Evolutionary conservation across 2,888 invertebrate genomes (phyloP), one percentile per base, ranked within the genome.

Genomic region (Teleiodes luculella): DNA sequence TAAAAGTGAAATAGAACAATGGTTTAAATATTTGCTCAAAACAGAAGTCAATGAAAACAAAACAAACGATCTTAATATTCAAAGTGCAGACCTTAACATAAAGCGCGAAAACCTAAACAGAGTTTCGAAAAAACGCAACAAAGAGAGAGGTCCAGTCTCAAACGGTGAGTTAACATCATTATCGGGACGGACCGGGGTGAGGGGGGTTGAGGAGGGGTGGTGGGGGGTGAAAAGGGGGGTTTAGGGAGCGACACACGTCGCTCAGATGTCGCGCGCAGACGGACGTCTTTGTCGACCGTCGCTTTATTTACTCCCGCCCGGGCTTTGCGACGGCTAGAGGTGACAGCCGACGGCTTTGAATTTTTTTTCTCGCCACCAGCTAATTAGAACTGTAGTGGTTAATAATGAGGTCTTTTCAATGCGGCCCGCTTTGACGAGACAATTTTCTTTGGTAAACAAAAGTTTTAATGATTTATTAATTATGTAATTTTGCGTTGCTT

Each of bases 131-230:
- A 85, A 85, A 83, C 82, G 83, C 81, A 82, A 83, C 85, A 84
- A 80, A 83, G 79, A 24, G 24, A 24, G 24, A 78, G 70, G 74
- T 73, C 74, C 76, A 72, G 75, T 78, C 80, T 80, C 83, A 81
- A 80, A 82, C 83, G 80, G 80, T 78, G 83, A 86, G 86, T 86
- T 86, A 86, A 87, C 86, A 87, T 86, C 86, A 87, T 87, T 87
- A 87, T 86, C 84, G 83, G 82, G 76, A 71, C 75, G 65, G 63
- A 65, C 69, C 56, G 62, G 62, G 55, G 62, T 56, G 50, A 47
- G 51, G 20, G 53, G 39, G 58, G 54, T 52, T 62, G 58, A 53
- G 59, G 62, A 55, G 30, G 16, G 52, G 56, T 63, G 59, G 59
- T 43, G 56, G 53, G 52, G 60, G 63, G 59, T 65, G 65, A 61